phyloP scores from a whole-genome alignment of 2,797 vertebrate genomes.

The Enteromius mattozi region DNA sequence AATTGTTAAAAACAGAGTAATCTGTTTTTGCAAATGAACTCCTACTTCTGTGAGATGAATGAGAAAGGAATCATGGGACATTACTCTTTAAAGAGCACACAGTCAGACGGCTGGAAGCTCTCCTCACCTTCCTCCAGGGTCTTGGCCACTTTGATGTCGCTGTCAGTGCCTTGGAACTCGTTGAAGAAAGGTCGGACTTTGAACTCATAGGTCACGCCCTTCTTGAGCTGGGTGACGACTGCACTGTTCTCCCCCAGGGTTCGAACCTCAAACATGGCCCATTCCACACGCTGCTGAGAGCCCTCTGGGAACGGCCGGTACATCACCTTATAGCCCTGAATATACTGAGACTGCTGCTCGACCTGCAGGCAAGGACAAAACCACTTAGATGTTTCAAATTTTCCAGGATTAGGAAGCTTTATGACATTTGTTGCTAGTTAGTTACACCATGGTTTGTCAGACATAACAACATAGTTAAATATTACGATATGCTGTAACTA shows the following conservation, averaged over 20 bases:
- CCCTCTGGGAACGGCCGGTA: slow-evolving; percentile 84
- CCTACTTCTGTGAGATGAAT: background rate
- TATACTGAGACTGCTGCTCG: slow-evolving; percentile 96
- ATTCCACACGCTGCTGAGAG: slow-evolving; percentile 83
- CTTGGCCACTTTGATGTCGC: slow-evolving; percentile 93
- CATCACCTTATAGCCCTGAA: slow-evolving; percentile 97
- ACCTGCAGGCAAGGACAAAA: slow-evolving; percentile 79
- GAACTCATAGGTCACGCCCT: slow-evolving; percentile 95
- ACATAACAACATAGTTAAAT: background rate
- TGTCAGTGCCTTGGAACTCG: slow-evolving; percentile 98
- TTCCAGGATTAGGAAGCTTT: background rate
- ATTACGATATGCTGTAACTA: background rate
- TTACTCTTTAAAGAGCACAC: background rate
- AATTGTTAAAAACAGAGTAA: too few relatives aligned
- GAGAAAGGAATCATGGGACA: background rate
- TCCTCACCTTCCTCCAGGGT: slow-evolving; percentile 94
- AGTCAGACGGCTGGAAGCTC: background rate
- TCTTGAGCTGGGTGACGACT: slow-evolving; percentile 89
- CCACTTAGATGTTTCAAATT: background rate
- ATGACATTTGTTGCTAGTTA: background rate
- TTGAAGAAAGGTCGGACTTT: slow-evolving; percentile 98
- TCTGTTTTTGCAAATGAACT: too few relatives aligned
- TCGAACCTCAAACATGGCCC: slow-evolving; percentile 93
- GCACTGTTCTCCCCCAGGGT: slow-evolving; percentile 90
- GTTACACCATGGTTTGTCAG: background rate